These are phyloP conservation scores for Meloidogyne floridensis DNA, from an alignment of 1,140 invertebrate genomes.

Conservation along the genomic window DNA sequence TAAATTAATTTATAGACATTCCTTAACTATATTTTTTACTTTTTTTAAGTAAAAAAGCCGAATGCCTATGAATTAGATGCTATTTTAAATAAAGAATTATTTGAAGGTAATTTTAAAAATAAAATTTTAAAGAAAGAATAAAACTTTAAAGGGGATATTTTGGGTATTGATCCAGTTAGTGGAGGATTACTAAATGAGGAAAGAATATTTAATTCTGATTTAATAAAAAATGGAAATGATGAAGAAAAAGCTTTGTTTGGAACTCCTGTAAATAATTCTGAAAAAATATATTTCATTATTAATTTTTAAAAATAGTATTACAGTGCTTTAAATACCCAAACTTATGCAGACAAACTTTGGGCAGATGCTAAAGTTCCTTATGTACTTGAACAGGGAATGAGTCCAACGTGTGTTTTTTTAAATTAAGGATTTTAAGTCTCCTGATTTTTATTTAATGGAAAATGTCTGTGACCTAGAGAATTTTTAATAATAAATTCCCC, in stretches of 20 bases:
- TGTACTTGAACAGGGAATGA: conserved; percentile 66
- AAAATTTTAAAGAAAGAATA: neutral
- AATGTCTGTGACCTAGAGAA: neutral
- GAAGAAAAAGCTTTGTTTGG: conserved; percentile 4
- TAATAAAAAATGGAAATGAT: conserved; percentile 10
- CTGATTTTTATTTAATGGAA: no score
- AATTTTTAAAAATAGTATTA: conserved; percentile 53
- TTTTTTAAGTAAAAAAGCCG: conserved; percentile 49
- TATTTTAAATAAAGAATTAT: conserved; percentile 62
- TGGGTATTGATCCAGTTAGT: conserved; percentile 9
- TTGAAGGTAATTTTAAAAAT: conserved; percentile 48
- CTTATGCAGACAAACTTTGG: conserved; percentile 65
- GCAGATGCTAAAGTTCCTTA: conserved; percentile 57
- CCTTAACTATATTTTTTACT: no score
- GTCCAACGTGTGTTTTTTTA: conserved; percentile 47
- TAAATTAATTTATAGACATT: no score
- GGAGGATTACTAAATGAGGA: neutral
- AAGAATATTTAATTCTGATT: neutral
- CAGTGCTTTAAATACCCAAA: conserved; percentile 62
- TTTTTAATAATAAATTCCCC: neutral
- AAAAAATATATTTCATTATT: conserved; percentile 15
- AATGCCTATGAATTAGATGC: conserved; percentile 57
- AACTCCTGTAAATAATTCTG: conserved; percentile 2
- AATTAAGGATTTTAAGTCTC: neutral
- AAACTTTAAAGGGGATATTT: neutral